phyloP scores from a whole-genome alignment of 2,113 vertebrate genomes.

The Callithrix jacchus region DNA sequence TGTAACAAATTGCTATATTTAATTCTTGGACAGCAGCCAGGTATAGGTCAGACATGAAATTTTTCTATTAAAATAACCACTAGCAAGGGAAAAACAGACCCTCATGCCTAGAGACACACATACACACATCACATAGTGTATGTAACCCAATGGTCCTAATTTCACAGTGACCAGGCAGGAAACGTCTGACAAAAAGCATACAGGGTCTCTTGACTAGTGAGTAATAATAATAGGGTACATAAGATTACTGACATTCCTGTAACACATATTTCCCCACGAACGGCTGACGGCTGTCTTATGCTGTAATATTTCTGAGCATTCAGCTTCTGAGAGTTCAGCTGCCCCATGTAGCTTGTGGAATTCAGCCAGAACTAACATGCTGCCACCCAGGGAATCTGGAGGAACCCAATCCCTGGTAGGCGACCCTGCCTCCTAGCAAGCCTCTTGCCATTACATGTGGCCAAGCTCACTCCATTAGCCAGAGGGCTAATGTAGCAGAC shows the following conservation, averaged over 20 bases:
- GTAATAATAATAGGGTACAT: background rate
- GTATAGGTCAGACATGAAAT: slow-evolving; percentile 31
- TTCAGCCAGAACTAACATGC: background rate
- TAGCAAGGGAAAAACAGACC: background rate
- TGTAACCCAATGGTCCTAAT: background rate
- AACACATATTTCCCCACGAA: background rate
- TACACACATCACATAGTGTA: background rate
- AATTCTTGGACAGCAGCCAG: slow-evolving; percentile 68
- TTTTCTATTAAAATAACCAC: slow-evolving; percentile 68
- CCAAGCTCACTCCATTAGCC: background rate
- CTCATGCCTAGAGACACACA: background rate
- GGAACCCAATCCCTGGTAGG: background rate
- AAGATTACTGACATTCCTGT: background rate
- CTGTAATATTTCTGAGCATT: background rate
- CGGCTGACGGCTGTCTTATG: background rate
- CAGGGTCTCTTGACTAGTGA: background rate
- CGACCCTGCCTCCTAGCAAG: background rate
- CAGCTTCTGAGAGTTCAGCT: background rate
- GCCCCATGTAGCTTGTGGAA: background rate
- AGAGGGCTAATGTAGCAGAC: background rate
- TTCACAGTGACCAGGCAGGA: background rate
- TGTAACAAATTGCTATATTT: slow-evolving; percentile 73
- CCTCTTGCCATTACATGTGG: background rate
- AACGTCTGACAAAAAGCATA: background rate
- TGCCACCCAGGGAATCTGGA: background rate